A percentile compares a stretch with the other conserved stretches of the same genome.
Conservation (phyloP, 2,113 vertebrate genomes). For the Neogale vison region DNA sequence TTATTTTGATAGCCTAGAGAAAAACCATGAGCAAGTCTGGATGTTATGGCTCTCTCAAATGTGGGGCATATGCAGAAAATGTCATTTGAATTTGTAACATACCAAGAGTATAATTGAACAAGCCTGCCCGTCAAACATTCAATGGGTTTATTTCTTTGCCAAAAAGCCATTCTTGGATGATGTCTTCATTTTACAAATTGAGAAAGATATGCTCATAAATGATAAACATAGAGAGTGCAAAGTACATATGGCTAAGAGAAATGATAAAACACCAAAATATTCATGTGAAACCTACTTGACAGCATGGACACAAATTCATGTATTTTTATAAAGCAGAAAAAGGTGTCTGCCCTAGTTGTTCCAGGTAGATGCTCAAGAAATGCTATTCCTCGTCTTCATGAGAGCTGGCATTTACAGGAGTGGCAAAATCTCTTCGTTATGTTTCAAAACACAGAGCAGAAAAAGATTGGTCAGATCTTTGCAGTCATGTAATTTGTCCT, state of each 20-base stretch:
- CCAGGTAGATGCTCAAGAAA: not conserved
- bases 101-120: not conserved
- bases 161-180: not conserved
- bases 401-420: not conserved
- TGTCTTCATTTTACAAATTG: not conserved
- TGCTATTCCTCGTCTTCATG: not conserved
- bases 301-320: not conserved
- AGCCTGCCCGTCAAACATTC: not conserved
- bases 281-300: not conserved
- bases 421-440: not conserved
- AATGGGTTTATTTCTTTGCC: slow-evolving; percentile 29
- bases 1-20: not conserved
- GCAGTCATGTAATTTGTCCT: not conserved
- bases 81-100: slow-evolving; percentile 14
- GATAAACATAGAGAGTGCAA: not conserved
- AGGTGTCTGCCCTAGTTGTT: not conserved
- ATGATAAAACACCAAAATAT: not conserved
- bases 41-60: not conserved
- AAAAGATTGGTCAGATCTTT: not conserved
- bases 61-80: not conserved
- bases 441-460: not conserved
- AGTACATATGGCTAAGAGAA: slow-evolving; percentile 19
- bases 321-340: not conserved
- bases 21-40: not conserved
- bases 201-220: not conserved